phyloP scores from a whole-genome alignment of 2,888 invertebrate genomes.

The Platycheirus rosarum region DNA sequence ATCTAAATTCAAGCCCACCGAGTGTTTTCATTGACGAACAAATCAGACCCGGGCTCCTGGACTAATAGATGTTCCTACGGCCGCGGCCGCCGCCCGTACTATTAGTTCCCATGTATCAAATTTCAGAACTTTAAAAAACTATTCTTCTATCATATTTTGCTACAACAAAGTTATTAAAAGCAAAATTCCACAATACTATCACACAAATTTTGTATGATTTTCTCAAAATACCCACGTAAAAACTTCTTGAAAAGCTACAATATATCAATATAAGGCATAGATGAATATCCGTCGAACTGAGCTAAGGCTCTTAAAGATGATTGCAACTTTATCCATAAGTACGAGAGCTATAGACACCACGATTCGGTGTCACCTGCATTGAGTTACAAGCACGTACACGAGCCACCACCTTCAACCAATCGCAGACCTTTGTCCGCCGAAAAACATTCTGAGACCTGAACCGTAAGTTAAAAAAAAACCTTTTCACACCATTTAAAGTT shows the following conservation, averaged over 20 bases:
- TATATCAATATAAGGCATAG: constrained; percentile 48
- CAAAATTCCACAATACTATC: constrained; percentile 13
- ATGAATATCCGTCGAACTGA: constrained; percentile 11
- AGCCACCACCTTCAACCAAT: constrained; percentile 16
- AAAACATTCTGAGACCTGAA: constrained; percentile 9
- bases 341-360: constrained; percentile 34
- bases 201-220: constrained; percentile 14
- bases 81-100: too few species aligned
- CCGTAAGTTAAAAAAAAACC: constrained; percentile 8
- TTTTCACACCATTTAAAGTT: constrained; percentile 68
- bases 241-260: constrained; percentile 46
- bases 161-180: too few species aligned
- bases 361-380: constrained; percentile 64
- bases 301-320: constrained; percentile 31
- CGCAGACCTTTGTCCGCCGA: constrained; percentile 50
- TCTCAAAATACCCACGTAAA: background rate
- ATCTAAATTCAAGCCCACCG: too few species aligned
- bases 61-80: too few species aligned
- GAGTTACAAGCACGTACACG: constrained; percentile 55
- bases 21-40: too few species aligned
- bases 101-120: too few species aligned
- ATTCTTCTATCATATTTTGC: too few species aligned
- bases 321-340: constrained; percentile 51
- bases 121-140: too few species aligned
- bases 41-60: too few species aligned